phyloP scores from a whole-genome alignment of 2,888 invertebrate genomes.

The Apocheima hispidaria region DNA sequence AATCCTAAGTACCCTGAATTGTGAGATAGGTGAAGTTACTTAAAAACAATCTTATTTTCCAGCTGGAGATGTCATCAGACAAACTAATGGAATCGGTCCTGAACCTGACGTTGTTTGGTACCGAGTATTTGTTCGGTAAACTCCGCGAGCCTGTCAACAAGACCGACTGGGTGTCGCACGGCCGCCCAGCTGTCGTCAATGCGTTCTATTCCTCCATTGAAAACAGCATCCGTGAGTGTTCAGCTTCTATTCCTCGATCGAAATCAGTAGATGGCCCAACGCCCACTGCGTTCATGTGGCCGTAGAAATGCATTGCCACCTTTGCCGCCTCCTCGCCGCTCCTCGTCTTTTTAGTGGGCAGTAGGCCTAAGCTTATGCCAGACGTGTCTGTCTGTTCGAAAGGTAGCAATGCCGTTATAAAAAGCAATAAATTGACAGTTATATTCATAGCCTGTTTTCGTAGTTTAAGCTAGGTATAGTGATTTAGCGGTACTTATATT shows the following conservation, averaged over 20 bases:
- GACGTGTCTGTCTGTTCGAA: too few species aligned
- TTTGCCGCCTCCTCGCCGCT: too few species aligned
- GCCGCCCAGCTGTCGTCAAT: conserved; percentile 93
- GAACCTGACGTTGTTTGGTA: conserved; percentile 92
- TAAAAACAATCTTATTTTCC: conserved; percentile 8
- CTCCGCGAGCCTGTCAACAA: conserved; percentile 93
- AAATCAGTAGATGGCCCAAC: neutral
- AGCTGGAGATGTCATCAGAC: conserved; percentile 90
- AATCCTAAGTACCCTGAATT: too few species aligned
- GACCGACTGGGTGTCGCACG: conserved; percentile 94
- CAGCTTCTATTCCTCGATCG: neutral
- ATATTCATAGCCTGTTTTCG: too few species aligned
- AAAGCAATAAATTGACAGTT: too few species aligned
- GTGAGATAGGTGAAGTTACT: too few species aligned
- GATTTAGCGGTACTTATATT: too few species aligned
- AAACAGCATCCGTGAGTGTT: conserved; percentile 93
- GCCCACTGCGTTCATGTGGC: neutral
- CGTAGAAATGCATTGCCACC: too few species aligned
- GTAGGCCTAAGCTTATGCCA: too few species aligned
- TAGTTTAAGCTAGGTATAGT: too few species aligned
- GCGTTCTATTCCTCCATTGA: conserved; percentile 95
- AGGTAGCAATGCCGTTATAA: too few species aligned
- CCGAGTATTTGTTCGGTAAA: conserved; percentile 91
- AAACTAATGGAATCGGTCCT: conserved; percentile 91
- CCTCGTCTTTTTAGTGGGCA: too few species aligned